These are phyloP conservation scores for Ibycter americanus DNA, from an alignment of 2,797 vertebrate genomes.

Conservation along the genomic window DNA sequence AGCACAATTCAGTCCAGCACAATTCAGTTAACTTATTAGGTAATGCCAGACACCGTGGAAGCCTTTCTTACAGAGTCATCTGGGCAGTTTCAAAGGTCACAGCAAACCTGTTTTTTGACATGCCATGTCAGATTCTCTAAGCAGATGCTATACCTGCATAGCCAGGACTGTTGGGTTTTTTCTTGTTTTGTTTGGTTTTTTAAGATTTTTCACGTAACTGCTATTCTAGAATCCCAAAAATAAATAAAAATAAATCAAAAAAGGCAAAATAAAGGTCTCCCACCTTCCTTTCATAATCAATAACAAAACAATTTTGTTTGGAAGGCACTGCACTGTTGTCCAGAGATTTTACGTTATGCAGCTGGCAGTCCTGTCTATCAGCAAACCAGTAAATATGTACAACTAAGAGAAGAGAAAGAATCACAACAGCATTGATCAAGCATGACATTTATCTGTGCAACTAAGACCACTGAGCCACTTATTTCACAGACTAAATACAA, in stretches of 20 bases:
- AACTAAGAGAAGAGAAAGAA: not conserved
- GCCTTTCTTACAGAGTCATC: not conserved
- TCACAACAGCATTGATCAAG: not conserved
- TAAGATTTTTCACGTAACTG: not conserved
- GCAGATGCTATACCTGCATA: not conserved
- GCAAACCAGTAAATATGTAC: not conserved
- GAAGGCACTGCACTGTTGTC: not conserved
- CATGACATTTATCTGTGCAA: not conserved
- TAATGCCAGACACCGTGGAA: not conserved
- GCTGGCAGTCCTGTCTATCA: not conserved
- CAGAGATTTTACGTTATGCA: not conserved
- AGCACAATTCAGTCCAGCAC: not conserved
- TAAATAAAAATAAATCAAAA: not conserved
- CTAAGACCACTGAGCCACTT: not conserved
- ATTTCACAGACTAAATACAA: not conserved
- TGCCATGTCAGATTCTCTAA: not conserved
- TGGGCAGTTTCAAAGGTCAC: constrained; percentile 14
- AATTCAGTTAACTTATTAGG: not conserved
- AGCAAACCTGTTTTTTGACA: not conserved
- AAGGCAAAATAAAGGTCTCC: not conserved
- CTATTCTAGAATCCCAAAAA: not conserved
- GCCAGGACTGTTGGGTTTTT: fast-evolving
- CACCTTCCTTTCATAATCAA: not conserved
- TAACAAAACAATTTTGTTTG: not conserved
- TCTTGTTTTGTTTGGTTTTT: too few relatives aligned